Evolutionary conservation across 92 coral and sea anemone genomes (phyloP).

Genomic region (Epizoanthus fatuus): DNA sequence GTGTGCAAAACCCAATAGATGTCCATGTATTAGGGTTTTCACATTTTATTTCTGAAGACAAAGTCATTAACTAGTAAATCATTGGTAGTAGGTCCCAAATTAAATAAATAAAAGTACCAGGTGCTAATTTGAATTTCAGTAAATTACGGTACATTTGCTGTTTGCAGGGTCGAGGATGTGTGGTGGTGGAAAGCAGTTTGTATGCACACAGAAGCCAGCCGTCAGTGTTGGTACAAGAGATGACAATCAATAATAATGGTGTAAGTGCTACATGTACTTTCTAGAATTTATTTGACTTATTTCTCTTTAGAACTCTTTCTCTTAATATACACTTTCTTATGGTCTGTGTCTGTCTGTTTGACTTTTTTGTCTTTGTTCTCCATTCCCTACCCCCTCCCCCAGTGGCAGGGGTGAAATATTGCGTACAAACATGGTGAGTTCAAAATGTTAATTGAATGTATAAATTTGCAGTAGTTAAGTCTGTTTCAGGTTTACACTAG

Average conservation of each 20-base stretch:
- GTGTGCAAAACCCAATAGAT: too few species aligned
- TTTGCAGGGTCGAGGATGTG: slow-evolving; percentile 87
- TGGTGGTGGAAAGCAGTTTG: slow-evolving; percentile 80
- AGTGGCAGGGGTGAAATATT: too few species aligned
- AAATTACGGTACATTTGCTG: not conserved
- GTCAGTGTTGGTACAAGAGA: slow-evolving; percentile 92
- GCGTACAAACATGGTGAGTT: too few species aligned
- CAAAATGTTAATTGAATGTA: too few species aligned
- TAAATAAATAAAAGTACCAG: too few species aligned
- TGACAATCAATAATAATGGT: slow-evolving; percentile 84
- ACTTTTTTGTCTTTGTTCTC: not conserved
- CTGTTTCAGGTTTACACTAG: too few species aligned
- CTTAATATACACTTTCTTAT: not conserved
- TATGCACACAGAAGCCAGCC: slow-evolving; percentile 88
- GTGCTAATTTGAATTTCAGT: not conserved
- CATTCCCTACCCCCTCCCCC: not conserved
- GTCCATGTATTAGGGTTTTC: too few species aligned
- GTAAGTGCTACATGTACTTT: slow-evolving; percentile 59
- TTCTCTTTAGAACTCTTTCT: not conserved
- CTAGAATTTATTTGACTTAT: too few species aligned
- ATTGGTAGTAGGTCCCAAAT: too few species aligned
- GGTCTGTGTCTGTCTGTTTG: not conserved
- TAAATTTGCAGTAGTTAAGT: too few species aligned
- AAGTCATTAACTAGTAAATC: too few species aligned
- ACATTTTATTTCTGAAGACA: too few species aligned